These are phyloP conservation scores for Nerophis lumbriciformis DNA, from an alignment of 2,113 vertebrate genomes.

Conservation along the genomic window DNA sequence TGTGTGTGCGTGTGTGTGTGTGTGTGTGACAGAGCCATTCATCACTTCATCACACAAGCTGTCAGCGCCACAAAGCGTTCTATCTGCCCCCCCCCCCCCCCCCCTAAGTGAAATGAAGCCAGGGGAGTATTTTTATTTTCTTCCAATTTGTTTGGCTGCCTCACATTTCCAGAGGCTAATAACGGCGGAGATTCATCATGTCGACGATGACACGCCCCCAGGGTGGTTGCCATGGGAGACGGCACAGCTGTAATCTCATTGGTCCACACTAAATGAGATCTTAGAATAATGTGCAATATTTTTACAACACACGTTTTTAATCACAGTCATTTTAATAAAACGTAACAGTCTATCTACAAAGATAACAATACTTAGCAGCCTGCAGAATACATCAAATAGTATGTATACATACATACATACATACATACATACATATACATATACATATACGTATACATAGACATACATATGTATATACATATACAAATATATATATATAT, in stretches of 20 bases:
- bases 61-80: conserved; percentile 68
- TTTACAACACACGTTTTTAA: no score
- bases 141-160: conserved; percentile 63
- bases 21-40: conserved; percentile 76
- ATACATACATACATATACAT: no score
- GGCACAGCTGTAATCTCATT: conserved; percentile 12
- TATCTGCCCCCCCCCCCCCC: conserved; percentile 39
- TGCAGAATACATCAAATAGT: no score
- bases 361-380: no score
- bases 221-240: conserved; percentile 13
- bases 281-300: no score
- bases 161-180: conserved; percentile 68
- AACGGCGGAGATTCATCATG: conserved; percentile 57
- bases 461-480: no score
- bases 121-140: conserved; percentile 43
- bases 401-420: no score
- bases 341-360: no score
- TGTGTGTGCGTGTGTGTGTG: conserved; percentile 45
- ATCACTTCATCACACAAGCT: conserved; percentile 78
- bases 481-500: no score
- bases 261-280: conserved; percentile 1
- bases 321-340: no score
- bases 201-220: conserved; percentile 14
- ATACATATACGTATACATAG: no score
- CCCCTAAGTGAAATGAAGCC: conserved; percentile 70